Evolutionary conservation across 2,797 vertebrate species (phyloP).

Genomic region (Hyperoplus immaculatus): DNA sequence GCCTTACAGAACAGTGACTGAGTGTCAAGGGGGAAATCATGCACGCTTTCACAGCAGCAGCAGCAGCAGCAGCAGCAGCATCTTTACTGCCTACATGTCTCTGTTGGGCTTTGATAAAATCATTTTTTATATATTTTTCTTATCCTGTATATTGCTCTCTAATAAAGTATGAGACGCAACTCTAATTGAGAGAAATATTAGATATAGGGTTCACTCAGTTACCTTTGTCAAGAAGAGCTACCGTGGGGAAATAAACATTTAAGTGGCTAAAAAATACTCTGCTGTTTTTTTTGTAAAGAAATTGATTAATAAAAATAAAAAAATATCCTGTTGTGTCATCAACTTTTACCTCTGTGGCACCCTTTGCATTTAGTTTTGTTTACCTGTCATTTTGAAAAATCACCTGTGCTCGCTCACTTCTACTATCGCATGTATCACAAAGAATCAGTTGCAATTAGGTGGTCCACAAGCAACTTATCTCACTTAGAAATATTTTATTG

Average conservation of each 20-base stretch:
- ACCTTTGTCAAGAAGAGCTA: conserved; percentile 43
- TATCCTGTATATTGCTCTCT: conserved; percentile 6
- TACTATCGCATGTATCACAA: background rate
- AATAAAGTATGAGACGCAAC: conserved; percentile 29
- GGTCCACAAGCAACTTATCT: background rate
- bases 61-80: background rate
- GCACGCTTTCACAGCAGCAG: conserved; percentile 19
- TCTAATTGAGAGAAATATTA: conserved; percentile 67
- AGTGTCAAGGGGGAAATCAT: conserved; percentile 17
- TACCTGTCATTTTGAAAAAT: conserved; percentile 5
- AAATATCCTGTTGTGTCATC: conserved; percentile 47
- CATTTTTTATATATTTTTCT: background rate
- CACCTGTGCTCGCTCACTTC: background rate
- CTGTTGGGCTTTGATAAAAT: conserved; percentile 18
- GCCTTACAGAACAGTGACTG: conserved; percentile 24
- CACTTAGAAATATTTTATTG: background rate
- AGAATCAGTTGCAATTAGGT: background rate
- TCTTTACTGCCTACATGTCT: conserved; percentile 25
- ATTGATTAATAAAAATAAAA: background rate
- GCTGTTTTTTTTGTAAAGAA: conserved; percentile 22
- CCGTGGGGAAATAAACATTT: conserved; percentile 64
- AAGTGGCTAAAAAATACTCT: conserved; percentile 46
- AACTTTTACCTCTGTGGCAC: conserved; percentile 26
- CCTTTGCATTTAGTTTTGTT: conserved; percentile 27
- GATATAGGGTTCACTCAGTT: conserved; percentile 42